Conservation (phyloP, 1,140 invertebrate genomes). For the Drosophila persimilis region DNA sequence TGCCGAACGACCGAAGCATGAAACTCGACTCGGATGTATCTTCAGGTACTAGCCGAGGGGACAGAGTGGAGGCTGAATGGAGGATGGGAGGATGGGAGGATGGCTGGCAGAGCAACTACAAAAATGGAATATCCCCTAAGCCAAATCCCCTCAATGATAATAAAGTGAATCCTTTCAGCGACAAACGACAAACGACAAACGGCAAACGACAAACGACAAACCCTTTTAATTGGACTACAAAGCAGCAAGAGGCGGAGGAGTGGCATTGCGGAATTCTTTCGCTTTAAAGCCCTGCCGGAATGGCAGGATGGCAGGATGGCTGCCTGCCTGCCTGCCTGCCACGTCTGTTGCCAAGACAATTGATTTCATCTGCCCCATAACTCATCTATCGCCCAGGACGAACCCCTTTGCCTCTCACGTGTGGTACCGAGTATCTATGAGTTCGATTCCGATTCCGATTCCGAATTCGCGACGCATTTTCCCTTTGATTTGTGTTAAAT, state of each 20-base stretch:
- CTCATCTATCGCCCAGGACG: constrained; percentile 1
- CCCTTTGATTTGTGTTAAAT: constrained; percentile 65
- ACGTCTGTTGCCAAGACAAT: constrained; percentile 72
- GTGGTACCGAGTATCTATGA: not conserved
- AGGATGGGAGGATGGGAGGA: constrained; percentile 3
- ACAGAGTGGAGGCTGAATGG: not conserved
- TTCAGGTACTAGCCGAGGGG: constrained; percentile 37
- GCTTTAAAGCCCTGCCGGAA: too few species aligned
- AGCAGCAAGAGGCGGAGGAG: constrained; percentile 30
- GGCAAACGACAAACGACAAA: constrained; percentile 34
- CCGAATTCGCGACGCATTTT: constrained; percentile 50
- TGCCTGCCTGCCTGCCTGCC: not conserved
- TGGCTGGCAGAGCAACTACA: constrained; percentile 15
- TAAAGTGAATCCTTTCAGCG: constrained; percentile 34
- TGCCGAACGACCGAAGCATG: constrained; percentile 60
- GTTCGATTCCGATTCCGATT: constrained; percentile 8
- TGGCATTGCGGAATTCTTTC: not conserved
- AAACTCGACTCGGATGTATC: constrained; percentile 58
- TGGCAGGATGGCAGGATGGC: too few species aligned
- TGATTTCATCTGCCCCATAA: constrained; percentile 51
- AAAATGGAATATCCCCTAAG: constrained; percentile 14
- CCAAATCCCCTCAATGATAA: not conserved
- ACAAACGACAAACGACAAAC: constrained; percentile 32
- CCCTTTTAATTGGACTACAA: constrained; percentile 73
- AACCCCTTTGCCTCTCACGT: not conserved